Conservation (phyloP, 2,888 invertebrate genomes). For the Pteria penguin region DNA sequence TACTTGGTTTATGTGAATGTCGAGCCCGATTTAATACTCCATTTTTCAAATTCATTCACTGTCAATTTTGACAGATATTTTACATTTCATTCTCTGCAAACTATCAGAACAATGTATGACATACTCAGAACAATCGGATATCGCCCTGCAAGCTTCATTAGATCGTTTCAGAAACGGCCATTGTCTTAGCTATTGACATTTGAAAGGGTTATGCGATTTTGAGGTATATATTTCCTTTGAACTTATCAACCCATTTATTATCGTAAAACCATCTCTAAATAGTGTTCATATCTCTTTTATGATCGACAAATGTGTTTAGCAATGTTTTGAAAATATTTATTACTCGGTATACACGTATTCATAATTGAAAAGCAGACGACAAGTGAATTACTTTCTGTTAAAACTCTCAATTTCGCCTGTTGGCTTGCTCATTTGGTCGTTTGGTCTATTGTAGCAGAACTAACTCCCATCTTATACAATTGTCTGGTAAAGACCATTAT, state of each 20-base stretch:
- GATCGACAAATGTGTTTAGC: neutral
- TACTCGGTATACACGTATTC: neutral
- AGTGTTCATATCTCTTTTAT: neutral
- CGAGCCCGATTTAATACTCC: neutral
- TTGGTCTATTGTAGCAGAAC: neutral
- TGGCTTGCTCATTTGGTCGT: neutral
- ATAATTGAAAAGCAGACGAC: neutral
- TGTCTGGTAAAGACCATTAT: neutral
- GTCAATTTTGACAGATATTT: neutral
- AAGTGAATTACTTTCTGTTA: no score
- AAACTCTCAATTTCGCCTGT: no score
- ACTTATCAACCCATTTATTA: neutral
- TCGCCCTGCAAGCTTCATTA: neutral
- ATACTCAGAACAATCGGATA: neutral
- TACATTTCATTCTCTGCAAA: neutral
- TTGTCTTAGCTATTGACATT: slow-evolving; percentile 1
- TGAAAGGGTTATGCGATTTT: neutral
- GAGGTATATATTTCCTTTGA: neutral
- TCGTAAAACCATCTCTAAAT: neutral
- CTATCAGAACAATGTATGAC: neutral
- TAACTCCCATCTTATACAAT: neutral
- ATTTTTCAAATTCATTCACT: neutral
- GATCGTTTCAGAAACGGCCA: neutral
- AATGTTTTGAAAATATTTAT: neutral
- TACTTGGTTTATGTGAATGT: neutral